A percentile compares a stretch with the other conserved stretches of the same genome.
Evolutionary conservation across 2,888 invertebrate genomes (phyloP).

Genomic region (Girardia tigrina): DNA sequence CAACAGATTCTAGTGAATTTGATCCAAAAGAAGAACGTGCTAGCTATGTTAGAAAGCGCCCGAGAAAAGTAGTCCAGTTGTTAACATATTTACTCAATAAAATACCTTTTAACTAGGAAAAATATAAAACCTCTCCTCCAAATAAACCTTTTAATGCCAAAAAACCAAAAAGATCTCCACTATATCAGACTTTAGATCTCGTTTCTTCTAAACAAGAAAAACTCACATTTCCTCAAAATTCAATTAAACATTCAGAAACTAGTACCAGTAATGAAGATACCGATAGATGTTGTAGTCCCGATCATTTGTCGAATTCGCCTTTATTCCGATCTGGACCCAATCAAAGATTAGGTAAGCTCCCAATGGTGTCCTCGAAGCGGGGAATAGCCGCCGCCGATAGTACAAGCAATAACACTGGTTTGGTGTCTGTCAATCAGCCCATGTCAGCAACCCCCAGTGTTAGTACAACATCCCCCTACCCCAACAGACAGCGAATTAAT

Average conservation of each 20-base stretch:
- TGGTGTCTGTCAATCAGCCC: neutral
- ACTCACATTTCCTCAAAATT: neutral
- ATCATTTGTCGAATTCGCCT: constrained; percentile 9
- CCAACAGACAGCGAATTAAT: neutral
- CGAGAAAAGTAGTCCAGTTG: neutral
- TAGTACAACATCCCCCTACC: neutral
- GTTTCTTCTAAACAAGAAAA: constrained; percentile 19
- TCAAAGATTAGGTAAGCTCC: constrained; percentile 1
- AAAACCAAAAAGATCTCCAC: constrained; percentile 3
- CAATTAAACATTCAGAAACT: neutral
- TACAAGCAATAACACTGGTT: neutral
- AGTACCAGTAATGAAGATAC: constrained; percentile 15
- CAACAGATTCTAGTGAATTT: constrained; percentile 27
- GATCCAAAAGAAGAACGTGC: constrained; percentile 11
- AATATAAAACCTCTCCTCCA: constrained; percentile 4
- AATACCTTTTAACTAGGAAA: no score
- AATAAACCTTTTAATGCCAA: constrained; percentile 13
- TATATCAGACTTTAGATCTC: neutral
- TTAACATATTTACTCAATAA: no score
- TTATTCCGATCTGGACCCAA: constrained; percentile 23
- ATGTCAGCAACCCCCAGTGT: constrained; percentile 7
- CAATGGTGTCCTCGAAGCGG: neutral
- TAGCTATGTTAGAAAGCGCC: constrained; percentile 9
- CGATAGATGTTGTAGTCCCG: neutral
- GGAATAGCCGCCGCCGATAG: neutral